phyloP scores from a whole-genome alignment of 2,797 vertebrate genomes.

The Diplodus puntazzo region DNA sequence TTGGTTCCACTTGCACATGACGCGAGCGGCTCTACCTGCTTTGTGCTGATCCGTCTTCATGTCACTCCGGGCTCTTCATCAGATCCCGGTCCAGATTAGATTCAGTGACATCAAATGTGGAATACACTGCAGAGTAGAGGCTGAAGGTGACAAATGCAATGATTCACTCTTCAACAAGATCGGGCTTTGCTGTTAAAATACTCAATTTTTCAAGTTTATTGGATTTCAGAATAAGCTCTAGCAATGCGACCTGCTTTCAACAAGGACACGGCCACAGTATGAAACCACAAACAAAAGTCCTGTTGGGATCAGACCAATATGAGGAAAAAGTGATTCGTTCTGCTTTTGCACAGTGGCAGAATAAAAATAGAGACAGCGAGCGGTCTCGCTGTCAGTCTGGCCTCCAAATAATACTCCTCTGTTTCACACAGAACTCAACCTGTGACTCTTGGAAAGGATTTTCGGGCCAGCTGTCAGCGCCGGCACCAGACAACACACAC shows the following conservation, averaged over 20 bases:
- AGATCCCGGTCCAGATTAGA: not conserved
- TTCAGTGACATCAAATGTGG: not conserved
- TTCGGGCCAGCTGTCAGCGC: conserved; percentile 54
- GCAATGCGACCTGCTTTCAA: not conserved
- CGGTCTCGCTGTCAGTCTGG: conserved; percentile 42
- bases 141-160: not conserved
- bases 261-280: not conserved
- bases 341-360: conserved; percentile 4
- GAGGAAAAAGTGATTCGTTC: conserved; percentile 11
- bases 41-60: conserved; percentile 2
- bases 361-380: conserved; percentile 35
- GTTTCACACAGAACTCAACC: conserved; percentile 66
- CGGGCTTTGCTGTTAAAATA: not conserved
- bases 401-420: conserved; percentile 47
- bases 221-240: not conserved
- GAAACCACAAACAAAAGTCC: conserved; percentile 18
- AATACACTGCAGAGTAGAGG: not conserved
- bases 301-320: conserved; percentile 11
- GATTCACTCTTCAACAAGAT: not conserved
- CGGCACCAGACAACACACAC: conserved; percentile 44
- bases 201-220: not conserved
- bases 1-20: too few species aligned
- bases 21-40: not conserved
- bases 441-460: conserved; percentile 66
- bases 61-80: not conserved